Base-by-base conservation (phyloP, 2,888 invertebrate species). In the Drosophila yooni region DNA sequence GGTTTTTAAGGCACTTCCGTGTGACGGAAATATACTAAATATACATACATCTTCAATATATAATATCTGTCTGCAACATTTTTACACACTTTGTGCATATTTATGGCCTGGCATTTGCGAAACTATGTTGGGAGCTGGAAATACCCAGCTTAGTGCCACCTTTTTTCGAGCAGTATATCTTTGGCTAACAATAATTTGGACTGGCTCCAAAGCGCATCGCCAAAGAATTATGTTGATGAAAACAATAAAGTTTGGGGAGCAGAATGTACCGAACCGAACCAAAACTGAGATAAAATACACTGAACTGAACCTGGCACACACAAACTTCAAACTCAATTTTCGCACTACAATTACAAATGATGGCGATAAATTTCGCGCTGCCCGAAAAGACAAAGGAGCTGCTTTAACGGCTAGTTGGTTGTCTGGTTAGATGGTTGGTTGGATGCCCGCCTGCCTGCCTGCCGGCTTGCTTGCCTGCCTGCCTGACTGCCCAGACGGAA, bases 1-100 rank as follows among this genome's bases (percentile, higher is more conserved):
- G 70, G 72, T 72, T 81, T 80, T 76, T 92, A 92, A 92, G 92
- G 92, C 92, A 92, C 92, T 91, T 92, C 93, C 92, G 92, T 92
- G 92, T 90, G 92, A 92, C 93, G 92, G 93, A 93, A 92, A 92
- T 91, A 90, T 82, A 80, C 82, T 81, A 77, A 74, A 81, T 74
- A 78, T 81, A 80, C 74, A 74, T 72, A 71, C 40, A 59, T 36
- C 18, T 62, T 46, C 18, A 34, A 62, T 48, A 50, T 60, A 72
- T 64, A 70, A 59, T 73, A 73, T 68, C 51, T 62, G 70, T 69
- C 73, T 76, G 73, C 81, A 73, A 76, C 63, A 72, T 72, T 61
- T 69, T 69, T 73, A 77, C 63, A 69, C 73, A 70, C 63, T 78
- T 62, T 76, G 70, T 65, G 59, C 48, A 62, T 79, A 79, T 79